Base-by-base conservation (phyloP, 2,888 invertebrate species). In the Clitarchus hookeri region DNA sequence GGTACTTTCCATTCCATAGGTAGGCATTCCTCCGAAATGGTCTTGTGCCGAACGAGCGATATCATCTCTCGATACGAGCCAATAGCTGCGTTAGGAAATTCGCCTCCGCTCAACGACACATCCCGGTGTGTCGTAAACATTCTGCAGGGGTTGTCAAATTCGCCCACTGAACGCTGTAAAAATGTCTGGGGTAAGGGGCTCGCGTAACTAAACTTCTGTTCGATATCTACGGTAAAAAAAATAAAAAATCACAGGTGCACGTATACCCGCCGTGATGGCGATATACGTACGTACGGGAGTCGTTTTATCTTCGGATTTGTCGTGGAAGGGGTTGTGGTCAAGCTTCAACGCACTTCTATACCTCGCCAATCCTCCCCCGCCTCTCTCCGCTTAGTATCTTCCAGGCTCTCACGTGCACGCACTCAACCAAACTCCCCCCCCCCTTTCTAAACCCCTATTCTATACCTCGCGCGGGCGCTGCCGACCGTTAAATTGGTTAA, bases 401-500 rank as follows among this genome's bases (percentile, higher is more conserved):
- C 36, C 36, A 53, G 19, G 4, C 53, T 16, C 53, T 16, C 53
- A 16, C 53, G 3, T 19, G 8, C 12, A 53, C 53, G 53, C 19
- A 53, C 19, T 53, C 19, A 53, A 53, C 53, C 48, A 48, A n/a
- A n/a, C n/a, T n/a, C n/a, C 48, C 53, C 53, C 53, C 19, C 6
- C 8, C 12, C 53, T 2, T 53, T 53, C 53, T 8, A 2, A 12
- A 53, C 0, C 19, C 53, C 2, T 16, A 12, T 23, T 3, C 19
- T 23, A 19, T 48, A 48, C 65, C 16, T 65, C 8, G 65, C 65
- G 82, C 44, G 84, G n/a, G 84, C 27, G 84, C 82, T 19, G 36
- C 44, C 82, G 44, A 82, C 82, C 82, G 44, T 82, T 82, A 82
- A 82, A 82, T 82, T 82, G 82, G 82, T 82, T 82, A 82, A 82